A percentile compares a stretch with the other conserved stretches of the same genome.
These are phyloP conservation scores for Microplitis demolitor DNA, from an alignment of 1,140 invertebrate species.

Conservation along the genomic window DNA sequence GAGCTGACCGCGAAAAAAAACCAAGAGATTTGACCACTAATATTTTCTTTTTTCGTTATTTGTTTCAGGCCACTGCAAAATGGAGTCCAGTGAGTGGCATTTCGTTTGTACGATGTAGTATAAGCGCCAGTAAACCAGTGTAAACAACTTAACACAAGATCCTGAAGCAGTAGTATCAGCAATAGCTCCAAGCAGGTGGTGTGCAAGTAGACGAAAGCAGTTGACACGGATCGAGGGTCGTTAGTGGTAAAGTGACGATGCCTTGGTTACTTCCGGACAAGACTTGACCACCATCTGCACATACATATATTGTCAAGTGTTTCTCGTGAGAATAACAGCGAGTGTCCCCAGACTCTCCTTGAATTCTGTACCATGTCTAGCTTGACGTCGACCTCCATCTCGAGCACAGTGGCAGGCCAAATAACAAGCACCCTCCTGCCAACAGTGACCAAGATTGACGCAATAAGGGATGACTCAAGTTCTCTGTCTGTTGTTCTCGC, in stretches of 20 bases:
- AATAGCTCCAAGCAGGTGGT: neutral
- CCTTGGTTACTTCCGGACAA: constrained; percentile 23
- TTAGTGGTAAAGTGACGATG: constrained; percentile 11
- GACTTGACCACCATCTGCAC: constrained; percentile 31
- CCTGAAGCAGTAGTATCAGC: neutral
- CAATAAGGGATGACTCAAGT: constrained; percentile 41
- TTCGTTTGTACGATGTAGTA: neutral
- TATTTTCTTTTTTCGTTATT: neutral
- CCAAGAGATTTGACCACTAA: neutral
- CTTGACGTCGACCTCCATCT: constrained; percentile 36
- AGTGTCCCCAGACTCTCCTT: neutral
- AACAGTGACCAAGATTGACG: constrained; percentile 47
- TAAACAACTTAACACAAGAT: neutral
- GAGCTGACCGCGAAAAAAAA: neutral
- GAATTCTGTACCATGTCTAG: constrained; percentile 44
- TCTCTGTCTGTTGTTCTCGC: constrained; percentile 59
- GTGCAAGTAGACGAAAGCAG: neutral
- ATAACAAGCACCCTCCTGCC: constrained; percentile 48
- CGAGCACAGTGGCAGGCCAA: constrained; percentile 41
- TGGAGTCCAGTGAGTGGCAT: constrained; percentile 3
- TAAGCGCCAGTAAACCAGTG: neutral
- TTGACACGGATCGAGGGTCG: neutral
- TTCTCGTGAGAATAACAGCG: neutral
- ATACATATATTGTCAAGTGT: neutral
- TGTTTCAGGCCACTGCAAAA: neutral